Evolutionary conservation across 2,797 vertebrate genomes (phyloP).

Genomic region (Gastrophryne carolinensis): DNA sequence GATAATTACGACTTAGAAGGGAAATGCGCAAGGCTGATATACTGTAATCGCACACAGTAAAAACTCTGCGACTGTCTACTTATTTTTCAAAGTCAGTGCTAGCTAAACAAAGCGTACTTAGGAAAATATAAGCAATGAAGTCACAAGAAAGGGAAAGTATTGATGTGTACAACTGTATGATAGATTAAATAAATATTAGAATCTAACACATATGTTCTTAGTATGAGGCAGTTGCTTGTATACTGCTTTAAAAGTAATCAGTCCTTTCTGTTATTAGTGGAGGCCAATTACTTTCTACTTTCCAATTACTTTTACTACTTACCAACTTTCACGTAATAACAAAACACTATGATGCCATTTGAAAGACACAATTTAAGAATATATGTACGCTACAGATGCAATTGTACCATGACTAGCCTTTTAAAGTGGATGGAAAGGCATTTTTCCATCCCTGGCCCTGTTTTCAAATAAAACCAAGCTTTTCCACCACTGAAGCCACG

Average conservation of each 20-base stretch:
- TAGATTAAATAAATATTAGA: conserved; percentile 6
- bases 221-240: neutral
- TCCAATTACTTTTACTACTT: neutral
- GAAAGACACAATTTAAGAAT: neutral
- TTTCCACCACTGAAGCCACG: too few relatives aligned
- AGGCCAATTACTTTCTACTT: too few relatives aligned
- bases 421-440: too few relatives aligned
- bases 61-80: conserved; percentile 7
- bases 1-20: conserved; percentile 11
- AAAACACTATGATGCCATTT: neutral
- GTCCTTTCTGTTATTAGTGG: neutral
- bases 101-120: conserved; percentile 9
- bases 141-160: neutral
- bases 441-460: too few relatives aligned
- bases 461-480: too few relatives aligned
- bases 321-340: neutral
- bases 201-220: neutral
- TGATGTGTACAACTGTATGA: neutral
- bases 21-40: conserved; percentile 29
- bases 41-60: conserved; percentile 2
- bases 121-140: conserved; percentile 20
- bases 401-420: too few relatives aligned
- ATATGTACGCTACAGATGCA: too few relatives aligned
- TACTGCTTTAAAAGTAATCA: neutral
- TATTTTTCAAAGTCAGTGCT: conserved; percentile 23